Base-by-base conservation (phyloP, 2,113 vertebrate species). In the Vanacampus margaritifer region DNA sequence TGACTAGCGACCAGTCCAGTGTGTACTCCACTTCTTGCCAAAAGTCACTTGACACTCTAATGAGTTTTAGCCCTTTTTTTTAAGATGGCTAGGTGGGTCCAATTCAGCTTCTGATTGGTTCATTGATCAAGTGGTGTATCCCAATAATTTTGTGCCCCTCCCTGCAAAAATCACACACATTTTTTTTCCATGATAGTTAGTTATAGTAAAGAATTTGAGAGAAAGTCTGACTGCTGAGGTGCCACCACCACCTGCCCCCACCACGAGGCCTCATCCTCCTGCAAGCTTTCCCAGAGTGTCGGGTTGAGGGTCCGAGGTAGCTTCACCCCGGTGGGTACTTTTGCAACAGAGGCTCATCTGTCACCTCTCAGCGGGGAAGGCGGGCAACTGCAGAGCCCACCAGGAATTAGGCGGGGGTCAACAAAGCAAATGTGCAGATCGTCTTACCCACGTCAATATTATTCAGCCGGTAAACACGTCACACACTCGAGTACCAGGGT, bases 211-310 rank as follows among this genome's bases (percentile, higher is more conserved):
- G 26, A 8, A 23, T 64, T 64, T 9, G 16, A 64, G 43, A 48
- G 14, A 3, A 28, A 53, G 23, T 28, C 53, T 56, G 28, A 19
- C 16, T 19, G 41, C 10, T 32, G 63, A 43, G 26, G 43, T 35
- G 51, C 28, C 32, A 36, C 5, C 32, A 36, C 5, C 23, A 68
- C 64, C 48, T 0, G 65, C 62, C 65, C 64, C 61, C 71, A 84
- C 71, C 86, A 83, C 75, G 88, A 73, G 82, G 80, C 68, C 64
- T 24, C 65, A 69, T 64, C 70, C 69, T 41, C 70, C 83, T 79
- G 80, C 72, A 72, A 69, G 39, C 75, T 89, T 91, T 92, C 90
- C 87, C 91, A 92, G 86, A 87, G 91, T 92, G 87, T 92, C 86
- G 32, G 85, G 87, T 92, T 85, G 71, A 84, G 50, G 69, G 0